Percentiles rank a stretch among this genome's conserved stretches.
Evolutionary conservation across 2,888 invertebrate genomes (phyloP).

Genomic region (Drosophila meridiana): DNA sequence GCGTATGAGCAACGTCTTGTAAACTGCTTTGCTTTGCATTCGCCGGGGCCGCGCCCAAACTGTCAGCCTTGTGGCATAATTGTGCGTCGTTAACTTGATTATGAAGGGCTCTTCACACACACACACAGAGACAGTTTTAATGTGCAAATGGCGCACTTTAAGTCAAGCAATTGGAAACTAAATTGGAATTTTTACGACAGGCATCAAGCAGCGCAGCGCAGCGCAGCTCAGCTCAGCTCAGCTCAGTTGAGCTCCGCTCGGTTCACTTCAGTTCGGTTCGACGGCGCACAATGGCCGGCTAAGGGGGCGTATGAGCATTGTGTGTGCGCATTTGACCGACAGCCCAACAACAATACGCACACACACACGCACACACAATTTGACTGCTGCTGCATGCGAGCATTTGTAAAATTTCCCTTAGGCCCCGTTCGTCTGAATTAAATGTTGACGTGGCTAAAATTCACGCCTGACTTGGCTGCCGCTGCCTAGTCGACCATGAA

Average conservation of each 20-base stretch:
- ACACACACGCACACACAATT: constrained; percentile 13
- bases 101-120: constrained; percentile 63
- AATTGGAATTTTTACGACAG: constrained; percentile 80
- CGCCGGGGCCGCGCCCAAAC: constrained; percentile 51
- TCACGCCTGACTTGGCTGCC: constrained; percentile 68
- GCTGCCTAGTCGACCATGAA: constrained; percentile 57
- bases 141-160: constrained; percentile 78
- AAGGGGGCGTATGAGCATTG: constrained; percentile 54
- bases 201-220: constrained; percentile 55
- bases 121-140: constrained; percentile 49
- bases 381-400: constrained; percentile 59
- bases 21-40: constrained; percentile 75
- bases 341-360: constrained; percentile 40
- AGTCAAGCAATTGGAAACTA: constrained; percentile 80
- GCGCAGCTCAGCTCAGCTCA: constrained; percentile 12
- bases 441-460: constrained; percentile 71
- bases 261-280: neutral
- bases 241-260: neutral
- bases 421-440: constrained; percentile 65
- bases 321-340: constrained; percentile 77
- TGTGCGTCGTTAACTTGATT: constrained; percentile 80
- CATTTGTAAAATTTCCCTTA: constrained; percentile 75
- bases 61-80: constrained; percentile 78
- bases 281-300: constrained; percentile 47
- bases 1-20: constrained; percentile 74